Conservation (phyloP, 1,140 invertebrate species). For the Heliconius congener region DNA sequence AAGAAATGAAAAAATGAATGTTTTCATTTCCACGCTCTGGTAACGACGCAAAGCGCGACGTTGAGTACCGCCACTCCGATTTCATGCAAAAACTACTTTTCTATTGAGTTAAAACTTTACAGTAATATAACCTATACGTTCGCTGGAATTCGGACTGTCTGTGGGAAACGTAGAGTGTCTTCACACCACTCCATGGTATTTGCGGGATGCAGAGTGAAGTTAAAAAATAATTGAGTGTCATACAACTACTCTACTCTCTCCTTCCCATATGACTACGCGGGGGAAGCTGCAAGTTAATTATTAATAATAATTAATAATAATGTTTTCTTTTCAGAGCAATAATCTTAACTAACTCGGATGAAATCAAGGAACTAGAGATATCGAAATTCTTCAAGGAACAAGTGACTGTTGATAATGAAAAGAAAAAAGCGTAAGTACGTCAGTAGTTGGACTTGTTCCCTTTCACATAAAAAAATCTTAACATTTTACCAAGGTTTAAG, state of each 20-base stretch:
- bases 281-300: too few species aligned
- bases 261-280: too few species aligned
- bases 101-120: too few species aligned
- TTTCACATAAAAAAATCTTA: too few species aligned
- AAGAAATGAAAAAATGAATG: neutral
- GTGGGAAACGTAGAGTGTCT: neutral
- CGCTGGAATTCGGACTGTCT: too few species aligned
- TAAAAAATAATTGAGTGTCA: neutral
- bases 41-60: neutral
- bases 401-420: constrained; percentile 65
- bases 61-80: neutral
- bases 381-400: constrained; percentile 74
- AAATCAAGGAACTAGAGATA: constrained; percentile 73
- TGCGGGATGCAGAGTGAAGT: neutral
- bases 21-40: neutral
- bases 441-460: neutral
- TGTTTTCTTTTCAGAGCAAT: constrained; percentile 66
- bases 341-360: constrained; percentile 74
- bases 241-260: too few species aligned
- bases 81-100: too few species aligned
- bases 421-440: constrained; percentile 57
- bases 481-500: too few species aligned
- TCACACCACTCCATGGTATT: neutral
- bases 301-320: neutral
- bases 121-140: too few species aligned